Conservation (phyloP, 2,113 vertebrate species). For the Rhombomys opimus region DNA sequence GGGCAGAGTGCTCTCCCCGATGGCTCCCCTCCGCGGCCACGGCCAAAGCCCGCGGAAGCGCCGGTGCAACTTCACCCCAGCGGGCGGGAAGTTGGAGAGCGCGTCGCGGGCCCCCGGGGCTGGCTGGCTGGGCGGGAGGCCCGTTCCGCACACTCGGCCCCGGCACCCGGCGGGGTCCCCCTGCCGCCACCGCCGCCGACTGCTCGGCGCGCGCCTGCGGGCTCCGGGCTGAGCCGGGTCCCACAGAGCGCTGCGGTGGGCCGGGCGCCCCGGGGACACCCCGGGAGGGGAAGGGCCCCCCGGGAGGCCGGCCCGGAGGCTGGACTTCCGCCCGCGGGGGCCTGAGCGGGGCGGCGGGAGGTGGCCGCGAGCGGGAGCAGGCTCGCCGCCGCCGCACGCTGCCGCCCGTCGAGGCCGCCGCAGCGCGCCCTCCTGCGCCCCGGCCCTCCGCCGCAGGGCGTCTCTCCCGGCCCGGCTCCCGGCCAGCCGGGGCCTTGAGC, state of each 20-base stretch:
- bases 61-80: constrained; percentile 73
- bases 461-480: background rate
- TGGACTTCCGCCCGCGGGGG: constrained; percentile 41
- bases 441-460: background rate
- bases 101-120: constrained; percentile 31
- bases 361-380: background rate
- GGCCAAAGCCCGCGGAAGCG: background rate
- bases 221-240: background rate
- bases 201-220: background rate
- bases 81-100: constrained; percentile 78
- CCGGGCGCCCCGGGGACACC: background rate
- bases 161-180: background rate
- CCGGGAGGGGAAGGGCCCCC: background rate
- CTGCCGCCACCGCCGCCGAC: background rate
- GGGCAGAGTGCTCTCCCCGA: background rate
- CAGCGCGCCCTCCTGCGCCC: constrained; percentile 68
- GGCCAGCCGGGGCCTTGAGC: background rate
- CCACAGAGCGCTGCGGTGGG: background rate
- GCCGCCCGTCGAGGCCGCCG: too few species aligned
- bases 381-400: background rate
- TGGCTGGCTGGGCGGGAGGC: constrained; percentile 1
- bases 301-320: background rate
- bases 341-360: background rate
- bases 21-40: background rate
- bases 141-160: background rate